Conservation (phyloP, 64 coral and sea anemone genomes). For the Astreopora myriophthalma region DNA sequence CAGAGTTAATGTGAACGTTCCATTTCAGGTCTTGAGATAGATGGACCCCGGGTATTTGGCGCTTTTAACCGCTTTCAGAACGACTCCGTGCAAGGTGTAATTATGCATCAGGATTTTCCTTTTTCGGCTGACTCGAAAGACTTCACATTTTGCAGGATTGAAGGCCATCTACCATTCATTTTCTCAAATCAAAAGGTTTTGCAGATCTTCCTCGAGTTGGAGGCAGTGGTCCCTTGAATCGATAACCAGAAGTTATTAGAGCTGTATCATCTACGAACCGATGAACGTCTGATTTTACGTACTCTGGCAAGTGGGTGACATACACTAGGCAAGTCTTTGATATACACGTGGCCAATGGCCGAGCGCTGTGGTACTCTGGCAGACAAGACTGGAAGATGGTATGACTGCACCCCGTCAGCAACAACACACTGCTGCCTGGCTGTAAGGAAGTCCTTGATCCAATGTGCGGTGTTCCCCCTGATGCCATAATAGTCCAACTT, state of each 20-base stretch:
- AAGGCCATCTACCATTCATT: constrained; percentile 29
- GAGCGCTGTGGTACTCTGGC: constrained; percentile 12
- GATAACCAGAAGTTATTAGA: background rate
- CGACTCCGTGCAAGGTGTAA: constrained; percentile 41
- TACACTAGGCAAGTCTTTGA: background rate
- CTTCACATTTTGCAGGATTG: constrained; percentile 44
- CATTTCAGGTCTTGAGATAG: constrained; percentile 37
- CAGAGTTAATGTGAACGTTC: constrained; percentile 26
- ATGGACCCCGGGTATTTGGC: constrained; percentile 10
- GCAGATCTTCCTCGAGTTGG: background rate
- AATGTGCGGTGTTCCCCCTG: constrained; percentile 8
- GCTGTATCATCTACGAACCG: constrained; percentile 54
- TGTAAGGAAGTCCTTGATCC: constrained; percentile 27
- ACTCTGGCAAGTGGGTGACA: constrained; percentile 30
- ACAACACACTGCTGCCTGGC: constrained; percentile 32
- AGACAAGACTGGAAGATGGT: constrained; percentile 4
- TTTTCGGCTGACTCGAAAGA: constrained; percentile 9
- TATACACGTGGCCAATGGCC: constrained; percentile 15
- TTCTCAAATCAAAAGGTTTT: constrained; percentile 23
- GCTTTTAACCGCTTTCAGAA: background rate
- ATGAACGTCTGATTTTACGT: constrained; percentile 18
- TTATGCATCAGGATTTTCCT: background rate
- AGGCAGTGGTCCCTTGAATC: constrained; percentile 11
- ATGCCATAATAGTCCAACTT: constrained; percentile 49
- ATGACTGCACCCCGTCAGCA: constrained; percentile 38